Evolutionary conservation across 2,113 vertebrate genomes (phyloP), one percentile per base, ranked within the genome.

Genomic region (Rhinogobius similis): DNA sequence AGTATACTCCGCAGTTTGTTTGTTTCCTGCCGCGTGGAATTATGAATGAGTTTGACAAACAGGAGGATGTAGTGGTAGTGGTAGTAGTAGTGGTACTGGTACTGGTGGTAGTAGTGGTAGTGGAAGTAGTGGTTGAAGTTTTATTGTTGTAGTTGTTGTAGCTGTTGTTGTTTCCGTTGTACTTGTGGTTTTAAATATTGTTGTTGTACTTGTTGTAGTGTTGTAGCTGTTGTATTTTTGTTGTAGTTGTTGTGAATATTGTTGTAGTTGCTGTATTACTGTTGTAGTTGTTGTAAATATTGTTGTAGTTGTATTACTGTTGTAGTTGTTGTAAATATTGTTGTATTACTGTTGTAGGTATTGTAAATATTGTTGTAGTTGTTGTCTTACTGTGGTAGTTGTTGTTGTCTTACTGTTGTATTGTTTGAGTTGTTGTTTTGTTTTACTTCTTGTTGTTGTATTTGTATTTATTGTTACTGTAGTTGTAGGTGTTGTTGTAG

Each of bases 1-100:
- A 65, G 38, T 82, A 84, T 83, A 65, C 27, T 68, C 79, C 70
- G 44, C 53, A 3, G 78, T 79, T 56, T 76, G 67, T 83, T 78
- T 87, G 62, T 83, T 80, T 77, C 58, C 67, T 79, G 74, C 59
- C 7, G 0, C 43, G 26, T 29, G 24, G 26, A 61, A 61, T 61
- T 61, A 38, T 61, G 58, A 61, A 61, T 61, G 58, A 20, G 29
- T 18, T 10, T 18, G 24, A 29, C 23, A 27, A 50, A 50, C 6
- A n/a, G 8, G 20, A 50, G 20, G 7, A 8, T 16, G 44, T 20
- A 46, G 18, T 46, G 8, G 46, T 48, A 21, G 20, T 50, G 21
- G n/a, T 50, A 50, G 18, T 48, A n/a, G 46, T 48, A 48, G 46
- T 48, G n/a, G 18, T 48, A 48, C 14, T n/a, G n/a, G 46, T n/a